These are phyloP conservation scores for Synodontis membranacea DNA, from an alignment of 2,113 vertebrate species.

Conservation along the genomic window DNA sequence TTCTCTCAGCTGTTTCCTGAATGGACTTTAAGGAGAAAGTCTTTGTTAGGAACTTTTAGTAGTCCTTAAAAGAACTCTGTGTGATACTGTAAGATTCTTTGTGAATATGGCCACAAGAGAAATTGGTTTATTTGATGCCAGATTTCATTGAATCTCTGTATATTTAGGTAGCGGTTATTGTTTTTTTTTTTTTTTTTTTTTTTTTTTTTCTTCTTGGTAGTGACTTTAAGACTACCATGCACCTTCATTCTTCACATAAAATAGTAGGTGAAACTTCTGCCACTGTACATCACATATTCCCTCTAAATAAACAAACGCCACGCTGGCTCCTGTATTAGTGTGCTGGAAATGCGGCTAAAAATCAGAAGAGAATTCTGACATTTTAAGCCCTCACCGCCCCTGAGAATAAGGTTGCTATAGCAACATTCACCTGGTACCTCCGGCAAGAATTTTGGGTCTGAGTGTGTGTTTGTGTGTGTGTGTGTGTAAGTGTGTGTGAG, in stretches of 20 bases:
- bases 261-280: background rate
- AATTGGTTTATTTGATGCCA: background rate
- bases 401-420: conserved; percentile 40
- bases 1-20: background rate
- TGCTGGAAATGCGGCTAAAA: background rate
- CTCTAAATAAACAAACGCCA: background rate
- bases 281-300: background rate
- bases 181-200: background rate
- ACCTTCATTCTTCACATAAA: background rate
- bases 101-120: background rate
- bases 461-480: background rate
- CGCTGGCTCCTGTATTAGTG: conserved; percentile 7
- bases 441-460: conserved; percentile 22
- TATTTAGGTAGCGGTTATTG: background rate
- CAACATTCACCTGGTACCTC: conserved; percentile 51
- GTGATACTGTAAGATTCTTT: background rate
- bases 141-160: background rate
- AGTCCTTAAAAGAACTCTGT: background rate
- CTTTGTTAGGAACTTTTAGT: background rate
- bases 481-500: conserved; percentile 11
- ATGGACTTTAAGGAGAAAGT: background rate
- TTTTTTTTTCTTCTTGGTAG: background rate
- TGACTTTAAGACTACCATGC: background rate
- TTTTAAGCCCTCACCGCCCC: conserved; percentile 23
- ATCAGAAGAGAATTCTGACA: conserved; percentile 18